These are phyloP conservation scores for Polydrusus cervinus DNA, from an alignment of 2,888 invertebrate genomes.

Conservation along the genomic window DNA sequence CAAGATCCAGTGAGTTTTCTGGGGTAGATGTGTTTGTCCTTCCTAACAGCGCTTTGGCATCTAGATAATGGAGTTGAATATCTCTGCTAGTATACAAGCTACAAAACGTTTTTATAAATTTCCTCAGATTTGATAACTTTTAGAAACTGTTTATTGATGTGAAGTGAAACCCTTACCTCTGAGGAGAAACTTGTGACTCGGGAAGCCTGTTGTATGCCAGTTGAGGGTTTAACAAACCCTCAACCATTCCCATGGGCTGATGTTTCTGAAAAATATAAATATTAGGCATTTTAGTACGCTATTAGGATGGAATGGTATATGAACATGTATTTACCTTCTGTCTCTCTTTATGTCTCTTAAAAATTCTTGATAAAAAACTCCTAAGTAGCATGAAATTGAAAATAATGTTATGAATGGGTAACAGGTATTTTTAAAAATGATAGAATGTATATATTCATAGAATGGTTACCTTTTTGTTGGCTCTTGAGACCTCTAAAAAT, in stretches of 20 bases:
- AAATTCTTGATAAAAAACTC: constrained; percentile 52
- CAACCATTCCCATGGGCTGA: constrained; percentile 68
- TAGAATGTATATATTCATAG: not conserved
- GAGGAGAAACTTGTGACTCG: constrained; percentile 68
- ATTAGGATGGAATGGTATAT: not conserved
- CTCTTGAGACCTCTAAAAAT: constrained; percentile 26
- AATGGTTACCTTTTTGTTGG: constrained; percentile 33
- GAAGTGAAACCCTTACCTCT: constrained; percentile 63
- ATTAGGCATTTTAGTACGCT: not conserved
- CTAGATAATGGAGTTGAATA: constrained; percentile 76
- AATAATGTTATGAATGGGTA: constrained; percentile 12
- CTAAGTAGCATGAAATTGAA: constrained; percentile 38
- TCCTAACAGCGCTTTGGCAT: constrained; percentile 73
- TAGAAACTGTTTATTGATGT: not conserved
- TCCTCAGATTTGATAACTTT: not conserved
- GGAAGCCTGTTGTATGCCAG: constrained; percentile 68
- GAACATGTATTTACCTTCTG: constrained; percentile 38
- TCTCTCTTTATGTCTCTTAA: constrained; percentile 36
- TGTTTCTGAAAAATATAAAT: constrained; percentile 63
- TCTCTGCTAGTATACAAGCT: constrained; percentile 69
- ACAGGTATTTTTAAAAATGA: not conserved
- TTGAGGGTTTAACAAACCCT: constrained; percentile 67
- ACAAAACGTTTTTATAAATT: constrained; percentile 24
- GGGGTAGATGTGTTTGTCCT: constrained; percentile 74
- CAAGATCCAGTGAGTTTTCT: constrained; percentile 80